Conservation (phyloP, 1,140 invertebrate genomes). For the Bombus confusus region DNA sequence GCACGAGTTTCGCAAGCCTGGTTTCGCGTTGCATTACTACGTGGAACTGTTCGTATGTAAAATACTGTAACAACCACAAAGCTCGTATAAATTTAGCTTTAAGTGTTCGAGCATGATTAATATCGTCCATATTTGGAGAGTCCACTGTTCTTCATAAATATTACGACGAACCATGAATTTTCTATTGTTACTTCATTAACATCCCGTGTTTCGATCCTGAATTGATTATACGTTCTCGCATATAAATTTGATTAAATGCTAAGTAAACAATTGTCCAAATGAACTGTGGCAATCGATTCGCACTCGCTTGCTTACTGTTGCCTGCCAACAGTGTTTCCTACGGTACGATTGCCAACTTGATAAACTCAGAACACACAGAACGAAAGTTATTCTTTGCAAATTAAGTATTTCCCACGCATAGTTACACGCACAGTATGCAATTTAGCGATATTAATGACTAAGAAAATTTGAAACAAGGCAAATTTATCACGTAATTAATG, state of each 20-base stretch:
- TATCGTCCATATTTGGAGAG: not conserved
- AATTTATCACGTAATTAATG: not conserved
- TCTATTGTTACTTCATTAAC: no score
- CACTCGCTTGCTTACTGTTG: not conserved
- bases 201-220: no score
- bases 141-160: not conserved
- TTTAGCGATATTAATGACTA: not conserved
- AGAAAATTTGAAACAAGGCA: not conserved
- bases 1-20: constrained; percentile 1
- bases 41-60: not conserved
- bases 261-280: not conserved
- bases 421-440: not conserved
- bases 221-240: no score
- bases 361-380: not conserved
- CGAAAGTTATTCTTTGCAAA: not conserved
- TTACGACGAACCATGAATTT: not conserved
- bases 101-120: no score
- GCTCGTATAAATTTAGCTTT: not conserved
- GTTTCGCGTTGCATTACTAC: not conserved
- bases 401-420: not conserved
- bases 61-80: not conserved
- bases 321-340: not conserved
- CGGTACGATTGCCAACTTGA: constrained; percentile 1
- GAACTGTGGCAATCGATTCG: not conserved
- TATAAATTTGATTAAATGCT: no score